phyloP scores from a whole-genome alignment of 1,140 invertebrate genomes.

The Euglossa dilemma region DNA sequence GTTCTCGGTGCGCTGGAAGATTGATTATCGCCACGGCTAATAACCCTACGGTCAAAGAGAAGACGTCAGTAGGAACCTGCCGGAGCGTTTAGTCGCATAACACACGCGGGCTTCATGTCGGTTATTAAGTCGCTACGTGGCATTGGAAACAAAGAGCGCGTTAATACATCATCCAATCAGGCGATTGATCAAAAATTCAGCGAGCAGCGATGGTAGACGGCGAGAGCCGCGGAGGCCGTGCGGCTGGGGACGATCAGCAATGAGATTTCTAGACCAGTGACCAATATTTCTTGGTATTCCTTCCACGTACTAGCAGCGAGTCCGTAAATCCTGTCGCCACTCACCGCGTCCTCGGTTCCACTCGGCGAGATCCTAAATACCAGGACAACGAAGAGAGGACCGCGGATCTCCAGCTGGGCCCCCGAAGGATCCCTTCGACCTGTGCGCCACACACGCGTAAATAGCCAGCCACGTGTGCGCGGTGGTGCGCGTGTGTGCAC shows the following conservation, averaged over 20 bases:
- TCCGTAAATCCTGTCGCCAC: constrained; percentile 72
- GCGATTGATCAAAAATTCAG: constrained; percentile 45
- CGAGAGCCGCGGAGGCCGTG: too few species aligned
- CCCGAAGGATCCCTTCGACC: constrained; percentile 68
- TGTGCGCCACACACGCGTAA: constrained; percentile 67
- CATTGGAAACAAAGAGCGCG: constrained; percentile 17
- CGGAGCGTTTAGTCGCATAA: constrained; percentile 35
- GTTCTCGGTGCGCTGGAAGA: constrained; percentile 47
- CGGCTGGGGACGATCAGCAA: constrained; percentile 22
- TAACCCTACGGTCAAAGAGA: constrained; percentile 48
- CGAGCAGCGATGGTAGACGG: background rate
- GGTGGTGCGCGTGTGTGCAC: background rate
- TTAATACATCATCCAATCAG: constrained; percentile 43
- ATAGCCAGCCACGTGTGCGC: constrained; percentile 44
- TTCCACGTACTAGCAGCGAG: constrained; percentile 34
- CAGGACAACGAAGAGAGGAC: constrained; percentile 57
- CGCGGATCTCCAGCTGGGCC: constrained; percentile 72
- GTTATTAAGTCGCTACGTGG: constrained; percentile 21
- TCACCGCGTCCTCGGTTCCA: constrained; percentile 55
- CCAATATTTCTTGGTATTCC: constrained; percentile 54
- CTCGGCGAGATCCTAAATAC: constrained; percentile 73
- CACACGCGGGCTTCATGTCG: constrained; percentile 3
- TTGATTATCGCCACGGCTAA: constrained; percentile 59
- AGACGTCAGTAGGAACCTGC: constrained; percentile 37
- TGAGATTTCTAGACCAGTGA: constrained; percentile 50